Conservation (phyloP, 2,113 vertebrate genomes). For the Columba livia region DNA sequence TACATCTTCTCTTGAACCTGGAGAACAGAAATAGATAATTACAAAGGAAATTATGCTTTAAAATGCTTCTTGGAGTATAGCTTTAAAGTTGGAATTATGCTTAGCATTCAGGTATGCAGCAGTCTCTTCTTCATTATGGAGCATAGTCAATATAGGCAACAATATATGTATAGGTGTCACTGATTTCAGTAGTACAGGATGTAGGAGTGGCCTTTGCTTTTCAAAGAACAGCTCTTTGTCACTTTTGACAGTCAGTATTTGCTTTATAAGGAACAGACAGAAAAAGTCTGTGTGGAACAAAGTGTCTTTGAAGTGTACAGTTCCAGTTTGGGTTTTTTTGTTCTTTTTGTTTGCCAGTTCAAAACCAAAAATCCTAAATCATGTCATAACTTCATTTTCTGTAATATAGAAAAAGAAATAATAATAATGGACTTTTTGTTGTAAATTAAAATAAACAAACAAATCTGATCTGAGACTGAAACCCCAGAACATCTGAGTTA, state of each 20-base stretch:
- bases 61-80: not conserved
- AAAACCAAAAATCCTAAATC: not conserved
- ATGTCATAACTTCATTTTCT: not conserved
- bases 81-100: not conserved
- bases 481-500: not conserved
- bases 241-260: not conserved
- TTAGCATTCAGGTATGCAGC: not conserved
- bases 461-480: not conserved
- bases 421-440: not conserved
- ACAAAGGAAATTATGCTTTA: not conserved
- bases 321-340: not conserved
- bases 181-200: not conserved
- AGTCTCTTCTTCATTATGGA: fast-evolving
- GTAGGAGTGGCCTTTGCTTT: not conserved
- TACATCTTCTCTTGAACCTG: not conserved
- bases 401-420: not conserved
- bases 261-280: not conserved
- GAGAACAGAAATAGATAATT: not conserved
- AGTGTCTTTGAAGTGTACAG: not conserved
- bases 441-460: not conserved
- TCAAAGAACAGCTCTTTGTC: not conserved
- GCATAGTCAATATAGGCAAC: not conserved
- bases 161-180: not conserved
- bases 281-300: not conserved
- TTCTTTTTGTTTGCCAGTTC: not conserved